Evolutionary conservation across 2,113 vertebrate species (phyloP), one percentile per base, ranked within the genome.

Genomic region (Atractosteus spatula): DNA sequence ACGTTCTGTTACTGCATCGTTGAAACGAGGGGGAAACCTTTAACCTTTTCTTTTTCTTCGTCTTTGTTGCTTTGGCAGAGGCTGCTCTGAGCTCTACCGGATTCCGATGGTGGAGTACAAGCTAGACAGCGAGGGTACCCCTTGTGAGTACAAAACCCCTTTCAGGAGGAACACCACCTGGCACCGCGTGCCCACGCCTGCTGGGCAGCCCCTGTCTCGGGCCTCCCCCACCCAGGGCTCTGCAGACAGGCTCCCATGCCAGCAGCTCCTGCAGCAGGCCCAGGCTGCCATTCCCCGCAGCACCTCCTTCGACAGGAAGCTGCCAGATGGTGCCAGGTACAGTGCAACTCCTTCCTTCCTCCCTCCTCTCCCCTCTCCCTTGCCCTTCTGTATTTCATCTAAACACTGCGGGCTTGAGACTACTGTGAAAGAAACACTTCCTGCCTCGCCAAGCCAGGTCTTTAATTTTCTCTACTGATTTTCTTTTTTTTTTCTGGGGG

Each of bases 101-200:
- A 97, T 98, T 74, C 96, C 97, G 67, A 94, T 99, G 96, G 97
- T 99, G 76, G 97, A 99, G 81, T 99, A 99, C 83, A 99, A 99
- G 83, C 93, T 98, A 16, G 96, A 99, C 92, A 98, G 95, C 0
- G 96, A 98, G 86, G 97, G 96, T 13, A 95, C 95, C 2, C 96
- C 96, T 71, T 99, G 97, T 55, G 97, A 99, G 85, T 98, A 97
- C 89, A 99, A 99, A 91, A 98, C 97, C 3, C 96, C 97, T 70
- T 99, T 99, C 90, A 91, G 95, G 83, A 94, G 95, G 81, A 98
- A 98, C 87, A 99, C 96, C 73, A 96, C 96, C 4, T 98, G 97
- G 97, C 96, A 99, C 84, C 93, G 95, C 3, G 95, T 99, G 79
- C 94, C 95, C 82, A 85, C 91, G 13, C 84, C 95, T 14, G 92